Percentiles rank a stretch among this genome's conserved stretches.
phyloP scores from a whole-genome alignment of 2,888 invertebrate genomes.

The Melanostoma mellinum region DNA sequence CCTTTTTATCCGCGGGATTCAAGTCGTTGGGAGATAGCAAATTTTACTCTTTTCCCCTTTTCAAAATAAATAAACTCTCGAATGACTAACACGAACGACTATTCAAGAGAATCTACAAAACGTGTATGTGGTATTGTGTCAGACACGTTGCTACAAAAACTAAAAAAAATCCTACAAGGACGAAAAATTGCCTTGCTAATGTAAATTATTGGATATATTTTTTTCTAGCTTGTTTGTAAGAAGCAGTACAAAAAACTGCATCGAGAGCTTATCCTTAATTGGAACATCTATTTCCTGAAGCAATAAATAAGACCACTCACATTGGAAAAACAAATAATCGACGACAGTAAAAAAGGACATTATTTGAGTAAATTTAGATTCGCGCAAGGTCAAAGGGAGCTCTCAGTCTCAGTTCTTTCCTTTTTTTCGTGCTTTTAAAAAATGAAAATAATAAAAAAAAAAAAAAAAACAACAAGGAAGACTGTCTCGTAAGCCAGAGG shows the following conservation, averaged over 20 bases:
- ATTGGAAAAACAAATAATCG: constrained; percentile 23
- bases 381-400: constrained; percentile 49
- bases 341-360: background rate
- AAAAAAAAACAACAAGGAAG: constrained; percentile 5
- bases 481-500: constrained; percentile 2
- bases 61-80: constrained; percentile 24
- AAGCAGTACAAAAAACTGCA: too few species aligned
- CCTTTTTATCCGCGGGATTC: constrained; percentile 28
- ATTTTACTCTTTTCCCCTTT: constrained; percentile 29
- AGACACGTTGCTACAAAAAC: constrained; percentile 30
- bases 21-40: constrained; percentile 3
- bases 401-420: constrained; percentile 7
- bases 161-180: constrained; percentile 15
- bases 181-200: constrained; percentile 17
- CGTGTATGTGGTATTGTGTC: constrained; percentile 18
- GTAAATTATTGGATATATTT: too few species aligned
- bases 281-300: too few species aligned
- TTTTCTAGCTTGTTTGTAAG: too few species aligned
- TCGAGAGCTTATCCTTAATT: too few species aligned
- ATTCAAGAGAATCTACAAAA: constrained; percentile 25
- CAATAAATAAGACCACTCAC: constrained; percentile 42
- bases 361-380: constrained; percentile 29
- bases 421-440: constrained; percentile 18
- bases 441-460: constrained; percentile 4
- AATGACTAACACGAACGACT: constrained; percentile 9